phyloP scores from a whole-genome alignment of 2,888 invertebrate genomes.

The Fissipunctia ypsillon region DNA sequence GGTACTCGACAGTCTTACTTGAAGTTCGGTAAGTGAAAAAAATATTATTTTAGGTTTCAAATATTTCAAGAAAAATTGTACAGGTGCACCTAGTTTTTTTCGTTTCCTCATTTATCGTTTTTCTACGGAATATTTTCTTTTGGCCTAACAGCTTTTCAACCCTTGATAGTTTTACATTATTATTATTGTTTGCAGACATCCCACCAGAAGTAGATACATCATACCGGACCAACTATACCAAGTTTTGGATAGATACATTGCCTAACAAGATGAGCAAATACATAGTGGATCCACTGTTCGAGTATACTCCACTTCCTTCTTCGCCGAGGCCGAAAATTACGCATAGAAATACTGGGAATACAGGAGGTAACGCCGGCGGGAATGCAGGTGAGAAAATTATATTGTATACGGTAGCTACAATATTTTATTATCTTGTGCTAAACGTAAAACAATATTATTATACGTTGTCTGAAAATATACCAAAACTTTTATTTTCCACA shows the following conservation, averaged over 20 bases:
- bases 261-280: constrained; percentile 93
- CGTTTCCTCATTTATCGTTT: background rate
- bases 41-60: background rate
- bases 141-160: background rate
- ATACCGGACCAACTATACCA: constrained; percentile 94
- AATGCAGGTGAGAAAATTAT: constrained; percentile 31
- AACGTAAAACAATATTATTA: background rate
- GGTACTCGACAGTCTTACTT: constrained; percentile 94
- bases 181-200: constrained; percentile 90
- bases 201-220: constrained; percentile 93
- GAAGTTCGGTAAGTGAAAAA: constrained; percentile 92
- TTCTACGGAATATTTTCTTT: background rate
- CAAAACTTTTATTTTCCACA: constrained; percentile 59
- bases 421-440: background rate
- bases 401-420: background rate
- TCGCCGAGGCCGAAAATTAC: constrained; percentile 73
- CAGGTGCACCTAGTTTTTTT: too few species aligned
- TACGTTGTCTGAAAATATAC: background rate
- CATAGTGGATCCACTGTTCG: constrained; percentile 83
- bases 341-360: constrained; percentile 76
- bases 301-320: constrained; percentile 77
- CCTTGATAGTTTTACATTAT: too few species aligned
- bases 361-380: constrained; percentile 14
- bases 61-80: background rate
- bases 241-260: constrained; percentile 96